Conservation (phyloP, 2,797 vertebrate genomes). For the Sebastes variabilis region DNA sequence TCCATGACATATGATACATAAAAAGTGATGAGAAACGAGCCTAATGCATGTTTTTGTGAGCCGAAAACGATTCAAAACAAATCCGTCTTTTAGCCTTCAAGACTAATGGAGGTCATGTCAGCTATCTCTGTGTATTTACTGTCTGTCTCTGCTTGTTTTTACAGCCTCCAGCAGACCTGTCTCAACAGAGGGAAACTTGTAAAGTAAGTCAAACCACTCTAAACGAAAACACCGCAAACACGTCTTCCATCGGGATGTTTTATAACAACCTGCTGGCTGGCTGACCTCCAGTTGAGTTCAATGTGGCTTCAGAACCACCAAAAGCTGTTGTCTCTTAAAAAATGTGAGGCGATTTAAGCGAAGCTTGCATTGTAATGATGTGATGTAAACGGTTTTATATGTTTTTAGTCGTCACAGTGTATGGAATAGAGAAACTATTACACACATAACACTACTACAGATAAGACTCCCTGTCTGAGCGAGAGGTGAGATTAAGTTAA, state of each 20-base stretch:
- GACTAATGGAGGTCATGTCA: background rate
- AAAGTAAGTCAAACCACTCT: background rate
- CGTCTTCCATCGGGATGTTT: background rate
- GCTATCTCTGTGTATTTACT: background rate
- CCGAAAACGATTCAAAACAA: background rate
- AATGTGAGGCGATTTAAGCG: background rate
- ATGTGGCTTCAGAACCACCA: background rate
- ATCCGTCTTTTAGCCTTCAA: background rate
- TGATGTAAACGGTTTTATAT: conserved; percentile 14
- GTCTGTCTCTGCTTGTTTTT: conserved; percentile 27
- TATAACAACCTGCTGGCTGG: background rate
- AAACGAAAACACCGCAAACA: background rate
- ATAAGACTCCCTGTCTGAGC: conserved; percentile 28
- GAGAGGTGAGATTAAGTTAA: conserved; percentile 22
- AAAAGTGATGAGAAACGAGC: background rate
- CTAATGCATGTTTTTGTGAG: background rate
- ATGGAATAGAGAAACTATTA: conserved; percentile 20
- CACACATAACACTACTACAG: conserved; percentile 15
- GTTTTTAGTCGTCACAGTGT: conserved; percentile 54
- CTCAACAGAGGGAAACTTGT: background rate
- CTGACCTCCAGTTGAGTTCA: background rate
- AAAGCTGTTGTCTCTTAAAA: background rate
- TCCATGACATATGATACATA: background rate
- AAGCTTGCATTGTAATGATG: background rate
- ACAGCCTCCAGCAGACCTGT: conserved; percentile 1